These are phyloP conservation scores for Nilaparvata lugens DNA, from an alignment of 1,140 invertebrate species.

Conservation along the genomic window DNA sequence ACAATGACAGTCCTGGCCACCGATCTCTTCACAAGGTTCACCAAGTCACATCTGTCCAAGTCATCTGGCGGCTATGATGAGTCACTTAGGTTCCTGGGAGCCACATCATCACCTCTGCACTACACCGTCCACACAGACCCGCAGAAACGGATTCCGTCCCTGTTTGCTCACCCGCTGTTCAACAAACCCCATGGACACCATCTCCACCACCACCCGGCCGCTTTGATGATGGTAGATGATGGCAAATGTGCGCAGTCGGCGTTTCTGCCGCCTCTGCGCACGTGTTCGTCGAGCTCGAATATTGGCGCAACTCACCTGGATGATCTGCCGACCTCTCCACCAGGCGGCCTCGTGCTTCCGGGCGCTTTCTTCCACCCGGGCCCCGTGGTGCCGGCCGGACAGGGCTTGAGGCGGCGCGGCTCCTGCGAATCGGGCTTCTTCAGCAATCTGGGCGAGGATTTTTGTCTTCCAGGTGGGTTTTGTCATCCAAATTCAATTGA, in stretches of 20 bases:
- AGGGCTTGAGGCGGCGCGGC: conserved; percentile 50
- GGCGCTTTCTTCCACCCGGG: not conserved
- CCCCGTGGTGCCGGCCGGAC: not conserved
- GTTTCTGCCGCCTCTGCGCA: not conserved
- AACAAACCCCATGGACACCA: conserved; percentile 16
- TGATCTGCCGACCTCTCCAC: not conserved
- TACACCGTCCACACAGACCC: not conserved
- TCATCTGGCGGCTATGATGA: conserved; percentile 9
- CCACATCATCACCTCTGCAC: too few relatives aligned
- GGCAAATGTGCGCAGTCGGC: not conserved
- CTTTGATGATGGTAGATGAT: not conserved
- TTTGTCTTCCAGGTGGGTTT: conserved; percentile 36
- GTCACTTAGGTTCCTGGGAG: not conserved
- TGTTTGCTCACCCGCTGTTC: conserved; percentile 44
- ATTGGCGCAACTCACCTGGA: not conserved
- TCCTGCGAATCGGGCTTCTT: conserved; percentile 84
- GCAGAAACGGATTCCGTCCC: conserved; percentile 29
- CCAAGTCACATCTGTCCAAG: conserved; percentile 5
- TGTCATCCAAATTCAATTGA: conserved; percentile 30
- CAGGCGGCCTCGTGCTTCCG: not conserved
- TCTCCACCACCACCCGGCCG: too few relatives aligned
- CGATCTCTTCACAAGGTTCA: conserved; percentile 6
- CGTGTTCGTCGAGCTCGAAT: conserved; percentile 18
- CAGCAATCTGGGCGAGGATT: conserved; percentile 69
- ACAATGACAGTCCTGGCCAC: conserved; percentile 7